Evolutionary conservation across 2,113 vertebrate genomes (phyloP), one percentile per base, ranked within the genome.

Genomic region (Bucco capensis): DNA sequence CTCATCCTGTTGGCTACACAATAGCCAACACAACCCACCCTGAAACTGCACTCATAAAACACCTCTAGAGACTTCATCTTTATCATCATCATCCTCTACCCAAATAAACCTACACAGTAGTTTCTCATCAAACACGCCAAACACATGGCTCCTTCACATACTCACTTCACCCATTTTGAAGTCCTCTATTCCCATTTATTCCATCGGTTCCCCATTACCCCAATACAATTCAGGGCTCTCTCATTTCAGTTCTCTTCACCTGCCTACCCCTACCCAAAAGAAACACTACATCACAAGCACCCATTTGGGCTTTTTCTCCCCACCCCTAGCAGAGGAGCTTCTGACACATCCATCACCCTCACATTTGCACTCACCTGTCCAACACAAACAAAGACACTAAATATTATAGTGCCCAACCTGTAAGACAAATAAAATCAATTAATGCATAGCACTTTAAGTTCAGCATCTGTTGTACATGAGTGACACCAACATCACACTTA

Each of bases 401-500:
- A 99, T 92, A 99, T 98, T 51, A 99, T 67, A 12, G 99, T 99
- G 86, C 99, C 99, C 94, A 99, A 94, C 89, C 99, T 99, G 85
- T 19, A 58, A 94, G 79, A 49, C 12, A 96, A 83, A 92, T 0
- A 44, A 93, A 42, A 66, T 22, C 38, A 38, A 18, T 74, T 65
- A 19, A 31, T 22, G 19, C 21, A 51, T 2, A 17, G 17, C 2
- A 53, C 28, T 18, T 53, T 3, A 53, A 31, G 28, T 31, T 28
- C 51, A 17, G 16, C 28, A 5, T 0, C 6, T 1, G 0, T 0
- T 3, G 40, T 25, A 5, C 21, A 5, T 0, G 0, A 37, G 19
- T 0, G 4, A 5, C n/a, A 1, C 12, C 1, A 8, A 12, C 5
- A 2, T 0, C 6, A 25, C 76, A 17, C 96, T 92, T 83, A 99